Evolutionary conservation across 2,113 vertebrate genomes (phyloP).

Genomic region (Xiphophorus maculatus): DNA sequence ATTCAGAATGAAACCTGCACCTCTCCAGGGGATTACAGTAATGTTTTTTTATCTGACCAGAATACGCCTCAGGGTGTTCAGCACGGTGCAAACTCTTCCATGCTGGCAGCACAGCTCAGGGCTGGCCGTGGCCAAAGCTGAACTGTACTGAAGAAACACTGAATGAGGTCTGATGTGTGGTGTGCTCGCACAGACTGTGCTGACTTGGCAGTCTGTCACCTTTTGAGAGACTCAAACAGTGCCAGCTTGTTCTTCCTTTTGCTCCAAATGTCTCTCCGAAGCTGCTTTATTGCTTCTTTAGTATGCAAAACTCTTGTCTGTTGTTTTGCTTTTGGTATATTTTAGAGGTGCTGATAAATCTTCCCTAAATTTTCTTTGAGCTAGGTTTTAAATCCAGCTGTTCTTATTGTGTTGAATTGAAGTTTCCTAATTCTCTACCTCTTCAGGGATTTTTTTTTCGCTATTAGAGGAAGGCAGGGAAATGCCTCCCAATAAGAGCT

Average conservation of each 20-base stretch:
- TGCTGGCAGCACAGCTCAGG: conserved; percentile 38
- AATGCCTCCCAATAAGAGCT: conserved; percentile 31
- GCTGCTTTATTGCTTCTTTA: background rate
- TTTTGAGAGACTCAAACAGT: conserved; percentile 47
- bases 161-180: conserved; percentile 49
- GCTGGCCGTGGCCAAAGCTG: conserved; percentile 36
- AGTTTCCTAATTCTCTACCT: conserved; percentile 28
- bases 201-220: conserved; percentile 62
- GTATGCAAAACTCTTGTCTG: background rate
- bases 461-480: conserved; percentile 40
- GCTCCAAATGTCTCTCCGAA: conserved; percentile 25
- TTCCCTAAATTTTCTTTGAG: background rate
- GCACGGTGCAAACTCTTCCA: conserved; percentile 29
- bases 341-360: conserved; percentile 15
- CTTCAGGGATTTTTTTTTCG: conserved; percentile 1
- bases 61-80: conserved; percentile 25
- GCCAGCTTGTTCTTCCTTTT: conserved; percentile 44
- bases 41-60: conserved; percentile 14
- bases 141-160: conserved; percentile 51
- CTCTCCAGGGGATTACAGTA: background rate
- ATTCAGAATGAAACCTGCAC: background rate
- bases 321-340: conserved; percentile 34
- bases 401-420: conserved; percentile 26
- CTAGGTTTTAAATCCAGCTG: conserved; percentile 11
- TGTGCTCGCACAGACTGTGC: conserved; percentile 39